Percentiles rank a stretch among this genome's conserved stretches.
Conservation (phyloP, 2,113 vertebrate species). For the Nettapus auritus region DNA sequence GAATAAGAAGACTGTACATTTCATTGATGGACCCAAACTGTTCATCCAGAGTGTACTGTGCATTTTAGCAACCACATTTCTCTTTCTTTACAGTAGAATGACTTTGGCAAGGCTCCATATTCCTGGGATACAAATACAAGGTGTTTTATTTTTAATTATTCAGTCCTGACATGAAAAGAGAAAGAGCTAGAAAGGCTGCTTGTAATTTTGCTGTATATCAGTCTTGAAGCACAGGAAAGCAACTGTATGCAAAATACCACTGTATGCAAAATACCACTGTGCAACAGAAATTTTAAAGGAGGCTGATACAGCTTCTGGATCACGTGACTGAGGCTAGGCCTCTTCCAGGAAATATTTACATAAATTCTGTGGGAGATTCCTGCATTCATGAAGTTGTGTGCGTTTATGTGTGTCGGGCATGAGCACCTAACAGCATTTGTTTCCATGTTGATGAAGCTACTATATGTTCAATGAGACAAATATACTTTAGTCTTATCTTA, state of each 20-base stretch:
- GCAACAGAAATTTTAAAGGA: not conserved
- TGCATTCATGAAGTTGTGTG: not conserved
- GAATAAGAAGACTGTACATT: not conserved
- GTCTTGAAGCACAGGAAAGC: not conserved
- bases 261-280: not conserved
- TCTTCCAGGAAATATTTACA: not conserved
- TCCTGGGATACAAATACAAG: not conserved
- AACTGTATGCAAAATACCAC: not conserved
- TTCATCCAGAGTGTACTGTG: not conserved
- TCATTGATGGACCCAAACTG: not conserved
- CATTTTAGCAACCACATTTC: not conserved
- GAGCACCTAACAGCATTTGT: not conserved
- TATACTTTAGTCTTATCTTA: not conserved
- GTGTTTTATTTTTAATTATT: not conserved
- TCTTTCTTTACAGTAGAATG: not conserved
- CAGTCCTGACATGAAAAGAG: not conserved
- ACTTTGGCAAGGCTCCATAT: not conserved
- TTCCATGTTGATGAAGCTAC: not conserved
- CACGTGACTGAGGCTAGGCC: not conserved
- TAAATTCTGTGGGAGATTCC: not conserved
- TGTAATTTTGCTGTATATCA: not conserved
- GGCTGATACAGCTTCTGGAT: not conserved
- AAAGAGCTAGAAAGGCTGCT: not conserved
- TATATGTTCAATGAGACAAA: not conserved
- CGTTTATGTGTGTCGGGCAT: not conserved